Evolutionary conservation across 2,888 invertebrate genomes (phyloP).

Genomic region (Cerastis rubricosa): DNA sequence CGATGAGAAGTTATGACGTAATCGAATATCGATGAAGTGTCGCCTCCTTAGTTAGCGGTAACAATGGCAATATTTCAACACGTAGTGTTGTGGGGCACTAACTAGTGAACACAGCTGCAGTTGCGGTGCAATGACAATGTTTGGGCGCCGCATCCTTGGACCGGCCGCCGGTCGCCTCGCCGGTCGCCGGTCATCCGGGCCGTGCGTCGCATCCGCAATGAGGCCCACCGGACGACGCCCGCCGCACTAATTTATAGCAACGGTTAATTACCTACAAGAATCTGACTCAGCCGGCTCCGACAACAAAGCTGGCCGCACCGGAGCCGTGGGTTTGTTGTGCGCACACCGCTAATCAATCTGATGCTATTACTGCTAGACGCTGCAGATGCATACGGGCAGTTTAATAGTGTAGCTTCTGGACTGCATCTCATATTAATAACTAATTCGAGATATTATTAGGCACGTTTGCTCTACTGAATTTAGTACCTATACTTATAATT

Average conservation of each 20-base stretch:
- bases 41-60: conserved; percentile 69
- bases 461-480: not conserved
- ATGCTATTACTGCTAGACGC: conserved; percentile 60
- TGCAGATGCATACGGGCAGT: conserved; percentile 21
- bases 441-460: not conserved
- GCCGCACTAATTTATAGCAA: conserved; percentile 85
- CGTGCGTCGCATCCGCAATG: conserved; percentile 84
- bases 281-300: conserved; percentile 78
- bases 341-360: conserved; percentile 70
- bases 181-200: conserved; percentile 69
- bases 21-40: conserved; percentile 69
- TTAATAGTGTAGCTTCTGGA: conserved; percentile 5
- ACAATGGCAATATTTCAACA: conserved; percentile 81
- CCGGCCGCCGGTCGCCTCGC: conserved; percentile 62
- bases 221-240: conserved; percentile 71
- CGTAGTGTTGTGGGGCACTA: conserved; percentile 82
- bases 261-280: conserved; percentile 87
- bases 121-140: conserved; percentile 86
- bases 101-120: conserved; percentile 86
- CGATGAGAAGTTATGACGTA: conserved; percentile 49
- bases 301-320: conserved; percentile 72
- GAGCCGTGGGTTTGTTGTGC: conserved; percentile 72
- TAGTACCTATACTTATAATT: not conserved
- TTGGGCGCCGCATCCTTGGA: conserved; percentile 83
- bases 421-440: not conserved